Conservation (phyloP, 2,888 invertebrate genomes). For the Cyclophora albipunctata region DNA sequence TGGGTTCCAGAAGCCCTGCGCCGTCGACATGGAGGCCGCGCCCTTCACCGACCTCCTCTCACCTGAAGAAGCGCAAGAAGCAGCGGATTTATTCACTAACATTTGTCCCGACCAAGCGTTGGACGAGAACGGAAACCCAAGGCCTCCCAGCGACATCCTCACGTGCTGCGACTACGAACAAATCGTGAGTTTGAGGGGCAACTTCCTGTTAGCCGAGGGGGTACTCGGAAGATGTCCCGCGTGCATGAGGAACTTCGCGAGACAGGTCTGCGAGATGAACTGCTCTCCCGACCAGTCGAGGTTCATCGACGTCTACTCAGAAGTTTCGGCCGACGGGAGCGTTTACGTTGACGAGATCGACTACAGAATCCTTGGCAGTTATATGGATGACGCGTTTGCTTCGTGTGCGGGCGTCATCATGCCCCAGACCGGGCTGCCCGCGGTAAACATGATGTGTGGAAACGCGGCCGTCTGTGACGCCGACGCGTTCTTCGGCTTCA, state of each 20-base stretch:
- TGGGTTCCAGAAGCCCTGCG: conserved; percentile 40
- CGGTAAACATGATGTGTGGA: conserved; percentile 88
- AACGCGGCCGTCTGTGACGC: conserved; percentile 78
- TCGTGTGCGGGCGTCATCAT: conserved; percentile 87
- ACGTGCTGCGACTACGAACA: conserved; percentile 79
- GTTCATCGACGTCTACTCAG: conserved; percentile 40
- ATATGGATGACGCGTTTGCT: conserved; percentile 79
- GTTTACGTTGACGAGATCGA: conserved; percentile 65
- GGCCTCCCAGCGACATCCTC: conserved; percentile 45
- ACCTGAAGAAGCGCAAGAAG: conserved; percentile 42
- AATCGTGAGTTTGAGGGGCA: conserved; percentile 64
- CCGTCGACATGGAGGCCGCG: conserved; percentile 30
- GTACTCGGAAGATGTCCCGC: conserved; percentile 87
- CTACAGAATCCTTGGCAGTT: conserved; percentile 74
- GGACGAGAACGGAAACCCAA: conserved; percentile 46
- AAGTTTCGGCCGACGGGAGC: conserved; percentile 21
- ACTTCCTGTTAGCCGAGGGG: conserved; percentile 77
- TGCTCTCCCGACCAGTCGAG: conserved; percentile 83
- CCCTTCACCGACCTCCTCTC: conserved; percentile 38
- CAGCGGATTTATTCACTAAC: conserved; percentile 49
- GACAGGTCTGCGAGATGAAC: conserved; percentile 86
- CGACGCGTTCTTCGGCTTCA: conserved; percentile 78
- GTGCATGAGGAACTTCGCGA: conserved; percentile 84
- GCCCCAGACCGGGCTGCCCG: conserved; percentile 83
- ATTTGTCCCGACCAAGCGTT: conserved; percentile 78